A percentile compares a stretch with the other conserved stretches of the same genome.
phyloP scores from a whole-genome alignment of 2,797 vertebrate genomes.

The Hirundo rustica region DNA sequence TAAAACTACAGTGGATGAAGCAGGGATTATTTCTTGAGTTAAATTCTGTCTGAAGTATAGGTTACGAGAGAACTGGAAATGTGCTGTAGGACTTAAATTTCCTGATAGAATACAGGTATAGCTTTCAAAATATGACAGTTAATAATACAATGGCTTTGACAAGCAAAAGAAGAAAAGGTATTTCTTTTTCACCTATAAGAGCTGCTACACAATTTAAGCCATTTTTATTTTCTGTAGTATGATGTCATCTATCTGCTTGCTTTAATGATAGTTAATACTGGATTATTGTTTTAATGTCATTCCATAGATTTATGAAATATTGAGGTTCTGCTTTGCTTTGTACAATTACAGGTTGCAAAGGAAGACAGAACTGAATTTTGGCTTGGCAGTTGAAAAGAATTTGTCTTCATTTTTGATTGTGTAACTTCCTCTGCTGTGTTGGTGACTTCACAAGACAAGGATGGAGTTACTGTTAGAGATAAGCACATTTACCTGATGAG shows the following conservation, averaged over 20 bases:
- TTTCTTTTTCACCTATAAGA: neutral
- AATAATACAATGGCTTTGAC: neutral
- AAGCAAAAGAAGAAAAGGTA: neutral
- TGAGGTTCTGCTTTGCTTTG: neutral
- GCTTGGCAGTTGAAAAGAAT: neutral
- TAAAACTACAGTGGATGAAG: slow-evolving; percentile 1
- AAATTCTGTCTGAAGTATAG: neutral
- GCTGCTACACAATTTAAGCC: neutral
- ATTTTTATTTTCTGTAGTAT: neutral
- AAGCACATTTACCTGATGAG: neutral
- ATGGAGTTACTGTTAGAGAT: neutral
- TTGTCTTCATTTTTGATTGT: neutral
- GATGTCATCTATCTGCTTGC: neutral
- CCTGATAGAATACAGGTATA: neutral
- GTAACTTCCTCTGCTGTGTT: neutral
- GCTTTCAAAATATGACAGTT: neutral
- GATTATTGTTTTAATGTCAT: neutral
- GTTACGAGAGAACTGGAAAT: neutral
- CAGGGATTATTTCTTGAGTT: slow-evolving; percentile 11
- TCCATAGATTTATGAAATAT: neutral
- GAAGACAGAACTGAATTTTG: neutral
- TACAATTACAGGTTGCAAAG: neutral
- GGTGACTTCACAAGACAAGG: neutral
- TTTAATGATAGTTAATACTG: neutral
- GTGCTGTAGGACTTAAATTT: neutral